phyloP scores from a whole-genome alignment of 2,888 invertebrate species.

The Noctua janthe region DNA sequence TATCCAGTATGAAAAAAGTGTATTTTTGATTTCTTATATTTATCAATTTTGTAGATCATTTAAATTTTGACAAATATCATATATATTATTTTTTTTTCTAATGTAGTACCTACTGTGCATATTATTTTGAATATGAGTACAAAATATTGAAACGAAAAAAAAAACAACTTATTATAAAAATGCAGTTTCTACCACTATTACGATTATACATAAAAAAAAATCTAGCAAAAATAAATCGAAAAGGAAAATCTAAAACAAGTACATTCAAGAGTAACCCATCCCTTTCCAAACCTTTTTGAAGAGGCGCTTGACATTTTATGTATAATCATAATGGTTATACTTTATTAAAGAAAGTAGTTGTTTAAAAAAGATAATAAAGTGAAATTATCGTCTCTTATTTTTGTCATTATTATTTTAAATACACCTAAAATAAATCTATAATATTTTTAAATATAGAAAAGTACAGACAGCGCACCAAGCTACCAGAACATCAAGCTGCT shows the following conservation, averaged over 20 bases:
- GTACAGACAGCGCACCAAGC: too few species aligned
- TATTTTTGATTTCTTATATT: neutral
- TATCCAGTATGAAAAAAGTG: neutral
- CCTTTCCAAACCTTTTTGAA: constrained; percentile 3
- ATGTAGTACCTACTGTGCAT: constrained; percentile 18
- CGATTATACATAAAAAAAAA: constrained; percentile 28
- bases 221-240: neutral
- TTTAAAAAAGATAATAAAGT: constrained; percentile 18
- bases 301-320: constrained; percentile 34
- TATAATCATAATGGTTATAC: constrained; percentile 11
- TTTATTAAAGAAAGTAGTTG: constrained; percentile 17
- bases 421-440: neutral
- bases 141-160: constrained; percentile 44
- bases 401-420: constrained; percentile 13
- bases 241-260: neutral
- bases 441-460: neutral
- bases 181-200: neutral
- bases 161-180: constrained; percentile 33
- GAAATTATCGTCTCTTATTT: neutral
- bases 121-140: constrained; percentile 59
- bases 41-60: neutral
- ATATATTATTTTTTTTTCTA: neutral
- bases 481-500: too few species aligned
- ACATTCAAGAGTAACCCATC: constrained; percentile 18
- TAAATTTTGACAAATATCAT: constrained; percentile 55